phyloP scores from a whole-genome alignment of 2,113 vertebrate genomes.

The Centropristis striata region DNA sequence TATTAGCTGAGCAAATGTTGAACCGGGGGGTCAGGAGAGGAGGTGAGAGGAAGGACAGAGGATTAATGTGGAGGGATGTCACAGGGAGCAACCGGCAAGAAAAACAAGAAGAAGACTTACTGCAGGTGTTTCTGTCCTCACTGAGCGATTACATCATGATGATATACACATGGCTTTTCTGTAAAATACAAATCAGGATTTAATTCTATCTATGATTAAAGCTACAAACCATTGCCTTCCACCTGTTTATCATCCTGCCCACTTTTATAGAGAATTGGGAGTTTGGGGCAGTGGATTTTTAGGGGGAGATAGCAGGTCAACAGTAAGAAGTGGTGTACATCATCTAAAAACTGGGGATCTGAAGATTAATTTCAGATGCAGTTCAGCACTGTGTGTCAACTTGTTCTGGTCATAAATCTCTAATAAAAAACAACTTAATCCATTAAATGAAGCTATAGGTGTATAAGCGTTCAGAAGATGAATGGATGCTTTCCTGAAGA shows the following conservation, averaged over 20 bases:
- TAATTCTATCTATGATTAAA: not conserved
- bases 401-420: too few relatives aligned
- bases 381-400: too few relatives aligned
- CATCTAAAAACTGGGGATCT: too few relatives aligned
- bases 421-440: too few relatives aligned
- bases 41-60: constrained; percentile 67
- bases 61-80: constrained; percentile 33
- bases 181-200: not conserved
- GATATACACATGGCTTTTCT: not conserved
- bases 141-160: not conserved
- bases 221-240: not conserved
- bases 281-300: too few relatives aligned
- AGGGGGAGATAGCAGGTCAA: too few relatives aligned
- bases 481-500: too few relatives aligned
- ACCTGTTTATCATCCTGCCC: not conserved
- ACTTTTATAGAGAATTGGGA: too few relatives aligned
- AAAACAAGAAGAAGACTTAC: constrained; percentile 7
- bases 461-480: too few relatives aligned
- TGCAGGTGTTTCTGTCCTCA: constrained; percentile 16
- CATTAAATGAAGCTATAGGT: too few relatives aligned
- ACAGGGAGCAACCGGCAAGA: not conserved
- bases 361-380: too few relatives aligned
- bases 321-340: too few relatives aligned
- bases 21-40: constrained; percentile 43
- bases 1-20: constrained; percentile 78